Percentiles rank a stretch among this genome's conserved stretches.
Evolutionary conservation across 2,888 invertebrate genomes (phyloP).

Genomic region (Cheilosia urbana): DNA sequence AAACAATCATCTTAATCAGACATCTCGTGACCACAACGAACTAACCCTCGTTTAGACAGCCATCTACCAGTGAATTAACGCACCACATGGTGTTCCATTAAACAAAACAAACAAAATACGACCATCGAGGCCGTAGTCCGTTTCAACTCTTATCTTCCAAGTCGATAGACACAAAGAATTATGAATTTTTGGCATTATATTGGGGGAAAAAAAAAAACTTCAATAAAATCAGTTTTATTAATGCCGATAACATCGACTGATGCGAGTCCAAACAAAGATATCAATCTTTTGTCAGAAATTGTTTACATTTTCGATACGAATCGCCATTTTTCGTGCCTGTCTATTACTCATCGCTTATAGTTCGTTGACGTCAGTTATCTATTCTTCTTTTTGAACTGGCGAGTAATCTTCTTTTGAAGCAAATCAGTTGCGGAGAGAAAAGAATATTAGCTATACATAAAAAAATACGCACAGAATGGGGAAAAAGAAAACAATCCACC

Average conservation of each 20-base stretch:
- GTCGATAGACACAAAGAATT: too few relatives aligned
- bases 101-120: too few relatives aligned
- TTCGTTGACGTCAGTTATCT: slow-evolving; percentile 8
- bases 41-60: too few relatives aligned
- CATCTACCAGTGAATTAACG: too few relatives aligned
- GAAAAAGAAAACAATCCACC: background rate
- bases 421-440: background rate
- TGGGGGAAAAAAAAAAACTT: background rate
- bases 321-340: background rate
- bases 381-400: background rate
- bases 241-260: background rate
- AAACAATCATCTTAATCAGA: too few relatives aligned
- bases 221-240: background rate
- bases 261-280: background rate
- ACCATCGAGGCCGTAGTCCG: too few relatives aligned
- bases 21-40: too few relatives aligned
- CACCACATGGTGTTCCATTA: too few relatives aligned
- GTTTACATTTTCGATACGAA: background rate
- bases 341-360: background rate
- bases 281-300: background rate
- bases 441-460: too few relatives aligned
- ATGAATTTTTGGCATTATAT: background rate
- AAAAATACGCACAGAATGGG: background rate
- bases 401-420: background rate
- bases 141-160: too few relatives aligned